A percentile compares a stretch with the other conserved stretches of the same genome.
Conservation (phyloP, 2,797 vertebrate genomes). For the Microctenopoma lineatum region DNA sequence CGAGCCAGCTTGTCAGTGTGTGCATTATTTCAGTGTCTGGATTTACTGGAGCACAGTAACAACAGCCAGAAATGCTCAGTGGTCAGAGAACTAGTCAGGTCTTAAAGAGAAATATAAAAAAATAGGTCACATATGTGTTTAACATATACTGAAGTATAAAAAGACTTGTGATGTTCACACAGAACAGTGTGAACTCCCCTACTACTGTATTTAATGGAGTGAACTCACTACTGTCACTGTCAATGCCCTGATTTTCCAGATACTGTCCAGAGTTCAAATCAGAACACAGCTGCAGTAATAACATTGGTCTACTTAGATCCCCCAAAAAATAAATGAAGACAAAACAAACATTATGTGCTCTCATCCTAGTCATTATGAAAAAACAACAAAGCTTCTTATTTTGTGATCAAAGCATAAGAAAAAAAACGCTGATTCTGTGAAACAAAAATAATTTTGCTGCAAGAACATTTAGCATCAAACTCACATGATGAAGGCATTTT, state of each 20-base stretch:
- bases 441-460: no score
- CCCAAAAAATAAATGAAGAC: background rate
- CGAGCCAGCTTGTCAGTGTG: slow-evolving; percentile 21
- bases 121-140: no score
- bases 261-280: no score
- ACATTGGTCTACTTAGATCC: no score
- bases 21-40: background rate
- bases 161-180: slow-evolving; percentile 5
- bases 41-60: slow-evolving; percentile 15
- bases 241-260: no score
- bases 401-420: no score
- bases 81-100: slow-evolving; percentile 5
- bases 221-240: background rate
- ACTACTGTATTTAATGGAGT: slow-evolving; percentile 8
- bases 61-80: slow-evolving; percentile 15
- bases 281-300: no score
- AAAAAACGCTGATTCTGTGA: background rate
- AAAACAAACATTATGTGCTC: background rate
- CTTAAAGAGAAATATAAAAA: background rate
- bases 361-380: background rate
- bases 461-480: no score
- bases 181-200: slow-evolving; percentile 1
- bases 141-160: no score
- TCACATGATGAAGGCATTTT: no score
- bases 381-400: background rate